Evolutionary conservation across 2,113 vertebrate species (phyloP), one percentile per base, ranked within the genome.

Genomic region (Telmatochromis brichardi): DNA sequence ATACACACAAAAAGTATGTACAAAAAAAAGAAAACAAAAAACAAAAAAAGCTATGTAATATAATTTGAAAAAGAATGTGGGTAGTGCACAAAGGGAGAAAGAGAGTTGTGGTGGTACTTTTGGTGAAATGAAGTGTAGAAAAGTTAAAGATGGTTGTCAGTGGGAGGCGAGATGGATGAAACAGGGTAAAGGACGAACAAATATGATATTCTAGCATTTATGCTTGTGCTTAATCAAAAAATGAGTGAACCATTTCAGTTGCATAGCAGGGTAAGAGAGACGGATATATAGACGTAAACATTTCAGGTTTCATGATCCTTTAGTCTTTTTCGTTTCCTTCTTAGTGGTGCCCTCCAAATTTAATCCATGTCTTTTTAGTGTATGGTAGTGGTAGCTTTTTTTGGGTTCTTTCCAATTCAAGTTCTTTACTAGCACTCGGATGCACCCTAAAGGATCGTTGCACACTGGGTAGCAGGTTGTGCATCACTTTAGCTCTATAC

Each of bases 131-230:
- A 92, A 90, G 93, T 31, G 73, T 50, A 81, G 83, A 84, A 81
- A 87, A 78, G 86, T 71, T 54, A 55, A 88, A 45, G 50, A 86
- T 1, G 83, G 82, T 60, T 85, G 85, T 13, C 54, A 54, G 19
- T 80, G 40, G 89, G 68, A 76, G 76, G 82, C 6, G 26, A 89
- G 86, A 83, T 90, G 92, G 91, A 95, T 90, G 71, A 95, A 96
- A 96, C 95, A 96, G 95, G 96, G 95, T 96, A 96, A 83, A 82
- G 93, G 92, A 86, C 1, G 90, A 95, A 85, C 73, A 79, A 91
- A 86, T 63, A 87, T 65, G 80, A 87, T 89, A 81, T 82, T 86
- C 79, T 73, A 90, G 91, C 90, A 85, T 87, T 90, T 68, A 90
- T 81, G 89, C 84, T 91, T 86, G 79, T 85, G 58, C 81, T 88